Conservation (phyloP, 2,888 invertebrate genomes). For the Cantharis flavilabris region DNA sequence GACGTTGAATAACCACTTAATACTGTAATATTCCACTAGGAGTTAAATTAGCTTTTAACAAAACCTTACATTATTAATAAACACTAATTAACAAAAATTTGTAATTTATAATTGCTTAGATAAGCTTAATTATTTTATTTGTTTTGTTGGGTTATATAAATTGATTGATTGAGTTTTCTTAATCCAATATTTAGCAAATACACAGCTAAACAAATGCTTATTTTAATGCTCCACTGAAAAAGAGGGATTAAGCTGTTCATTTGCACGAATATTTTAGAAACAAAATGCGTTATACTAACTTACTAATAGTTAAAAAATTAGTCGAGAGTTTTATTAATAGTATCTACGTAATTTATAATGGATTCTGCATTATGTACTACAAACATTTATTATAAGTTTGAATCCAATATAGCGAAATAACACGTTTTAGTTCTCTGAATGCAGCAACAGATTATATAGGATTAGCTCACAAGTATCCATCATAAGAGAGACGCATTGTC, state of each 20-base stretch:
- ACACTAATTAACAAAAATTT: background rate
- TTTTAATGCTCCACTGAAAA: background rate
- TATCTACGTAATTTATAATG: background rate
- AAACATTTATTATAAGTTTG: constrained; percentile 1
- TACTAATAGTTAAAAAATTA: background rate
- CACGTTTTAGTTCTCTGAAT: constrained; percentile 13
- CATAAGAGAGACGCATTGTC: constrained; percentile 16
- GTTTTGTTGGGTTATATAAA: background rate
- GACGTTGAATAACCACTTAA: background rate
- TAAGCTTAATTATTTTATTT: background rate
- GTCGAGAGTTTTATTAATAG: background rate
- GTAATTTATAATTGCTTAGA: background rate
- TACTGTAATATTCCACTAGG: background rate
- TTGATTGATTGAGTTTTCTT: background rate
- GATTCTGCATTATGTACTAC: background rate
- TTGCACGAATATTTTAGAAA: background rate
- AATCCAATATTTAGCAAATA: background rate
- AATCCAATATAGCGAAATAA: constrained; percentile 8
- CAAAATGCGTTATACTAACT: background rate
- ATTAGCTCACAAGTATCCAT: constrained; percentile 18
- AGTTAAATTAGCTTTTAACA: background rate
- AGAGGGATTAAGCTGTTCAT: background rate
- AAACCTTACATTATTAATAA: background rate
- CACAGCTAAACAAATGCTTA: background rate
- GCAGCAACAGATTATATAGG: constrained; percentile 16